Evolutionary conservation across 2,888 invertebrate genomes (phyloP).

Genomic region (Drosophila flavopinicola): DNA sequence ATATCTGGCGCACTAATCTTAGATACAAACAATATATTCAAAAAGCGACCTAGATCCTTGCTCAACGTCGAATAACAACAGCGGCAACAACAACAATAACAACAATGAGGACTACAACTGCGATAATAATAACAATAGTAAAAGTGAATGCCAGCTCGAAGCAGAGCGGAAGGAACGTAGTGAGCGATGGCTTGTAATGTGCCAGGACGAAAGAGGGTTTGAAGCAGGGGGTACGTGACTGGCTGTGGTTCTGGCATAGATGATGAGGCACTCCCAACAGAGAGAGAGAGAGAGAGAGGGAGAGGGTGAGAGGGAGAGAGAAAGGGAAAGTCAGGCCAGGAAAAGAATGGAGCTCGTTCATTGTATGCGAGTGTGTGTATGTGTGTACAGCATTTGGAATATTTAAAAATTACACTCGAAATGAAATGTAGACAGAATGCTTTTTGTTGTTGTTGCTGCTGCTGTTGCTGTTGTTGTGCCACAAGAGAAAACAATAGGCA

Average conservation of each 20-base stretch:
- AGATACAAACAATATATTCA: conserved; percentile 78
- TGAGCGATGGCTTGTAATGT: conserved; percentile 58
- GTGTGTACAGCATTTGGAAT: conserved; percentile 33
- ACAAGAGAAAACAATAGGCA: conserved; percentile 32
- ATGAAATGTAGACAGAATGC: conserved; percentile 42
- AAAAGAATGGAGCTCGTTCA: conserved; percentile 17
- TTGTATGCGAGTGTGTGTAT: conserved; percentile 1
- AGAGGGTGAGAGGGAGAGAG: background rate
- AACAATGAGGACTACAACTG: conserved; percentile 63
- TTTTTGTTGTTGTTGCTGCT: conserved; percentile 11
- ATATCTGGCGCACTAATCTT: conserved; percentile 76
- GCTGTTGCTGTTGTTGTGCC: conserved; percentile 7
- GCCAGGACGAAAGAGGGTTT: background rate
- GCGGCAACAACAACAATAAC: conserved; percentile 34
- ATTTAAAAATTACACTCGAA: conserved; percentile 57
- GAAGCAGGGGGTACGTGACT: conserved; percentile 13
- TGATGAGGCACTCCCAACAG: conserved; percentile 31
- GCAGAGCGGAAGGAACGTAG: conserved; percentile 61
- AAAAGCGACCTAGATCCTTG: conserved; percentile 77
- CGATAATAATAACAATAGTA: conserved; percentile 75
- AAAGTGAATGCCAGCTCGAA: conserved; percentile 65
- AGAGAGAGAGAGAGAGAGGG: conserved; percentile 1
- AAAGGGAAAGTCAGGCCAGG: conserved; percentile 10
- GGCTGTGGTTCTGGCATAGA: conserved; percentile 36
- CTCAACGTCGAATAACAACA: conserved; percentile 56